Conservation (phyloP, 2,797 vertebrate genomes). For the Antennarius maculatus region DNA sequence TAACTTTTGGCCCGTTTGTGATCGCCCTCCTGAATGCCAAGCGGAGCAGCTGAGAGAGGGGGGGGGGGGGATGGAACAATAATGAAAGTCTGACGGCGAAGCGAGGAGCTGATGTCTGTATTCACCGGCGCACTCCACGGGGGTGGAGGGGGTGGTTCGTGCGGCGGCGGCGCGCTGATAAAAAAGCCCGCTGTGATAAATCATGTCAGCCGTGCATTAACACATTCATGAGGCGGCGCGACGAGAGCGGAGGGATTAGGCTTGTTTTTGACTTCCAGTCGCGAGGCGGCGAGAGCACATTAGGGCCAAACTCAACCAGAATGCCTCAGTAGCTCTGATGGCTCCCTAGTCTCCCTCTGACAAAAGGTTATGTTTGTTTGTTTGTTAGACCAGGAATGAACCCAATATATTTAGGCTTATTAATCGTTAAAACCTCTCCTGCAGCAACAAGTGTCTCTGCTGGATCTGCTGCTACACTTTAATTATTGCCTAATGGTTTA, state of each 20-base stretch:
- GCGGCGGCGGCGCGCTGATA: constrained; percentile 37
- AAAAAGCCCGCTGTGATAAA: constrained; percentile 45
- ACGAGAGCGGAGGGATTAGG: constrained; percentile 44
- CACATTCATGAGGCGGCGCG: constrained; percentile 55
- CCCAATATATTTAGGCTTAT: no score
- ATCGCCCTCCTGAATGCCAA: constrained; percentile 63
- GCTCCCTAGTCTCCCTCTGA: no score
- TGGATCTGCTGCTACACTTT: no score
- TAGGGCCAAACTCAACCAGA: constrained; percentile 5
- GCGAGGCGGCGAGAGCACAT: constrained; percentile 7
- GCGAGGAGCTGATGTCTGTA: constrained; percentile 43
- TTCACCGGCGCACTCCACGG: constrained; percentile 46
- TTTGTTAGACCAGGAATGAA: no score
- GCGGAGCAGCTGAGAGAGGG: constrained; percentile 47
- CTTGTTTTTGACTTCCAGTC: constrained; percentile 14
- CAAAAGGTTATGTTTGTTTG: no score
- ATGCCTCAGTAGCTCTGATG: neutral
- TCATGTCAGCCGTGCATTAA: constrained; percentile 56
- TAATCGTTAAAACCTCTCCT: no score
- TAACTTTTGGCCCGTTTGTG: constrained; percentile 59
- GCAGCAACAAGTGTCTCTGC: no score
- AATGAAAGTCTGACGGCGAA: constrained; percentile 25
- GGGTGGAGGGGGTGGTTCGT: constrained; percentile 40
- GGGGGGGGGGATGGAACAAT: constrained; percentile 8
- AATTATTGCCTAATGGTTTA: no score